These are phyloP conservation scores for Magallana gigas DNA, from an alignment of 1,140 invertebrate genomes.

Conservation along the genomic window DNA sequence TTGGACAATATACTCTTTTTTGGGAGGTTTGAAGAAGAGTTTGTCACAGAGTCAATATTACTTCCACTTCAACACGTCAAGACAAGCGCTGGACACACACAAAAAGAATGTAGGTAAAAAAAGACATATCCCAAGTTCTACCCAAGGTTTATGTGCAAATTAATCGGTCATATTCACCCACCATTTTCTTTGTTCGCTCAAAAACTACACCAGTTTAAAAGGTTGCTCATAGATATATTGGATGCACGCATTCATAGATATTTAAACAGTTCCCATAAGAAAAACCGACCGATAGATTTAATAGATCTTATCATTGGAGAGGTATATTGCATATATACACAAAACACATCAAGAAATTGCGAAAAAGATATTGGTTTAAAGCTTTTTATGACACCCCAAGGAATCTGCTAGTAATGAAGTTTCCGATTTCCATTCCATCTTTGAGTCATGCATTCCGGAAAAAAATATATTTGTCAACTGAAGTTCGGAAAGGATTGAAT, in stretches of 20 bases:
- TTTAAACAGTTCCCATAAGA: constrained; percentile 36
- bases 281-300: neutral
- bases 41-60: neutral
- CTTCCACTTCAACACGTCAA: neutral
- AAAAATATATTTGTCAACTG: no score
- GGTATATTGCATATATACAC: constrained; percentile 18
- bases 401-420: neutral
- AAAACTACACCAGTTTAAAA: neutral
- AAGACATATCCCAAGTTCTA: neutral
- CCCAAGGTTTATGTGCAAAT: constrained; percentile 21
- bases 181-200: constrained; percentile 23
- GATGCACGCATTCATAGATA: neutral
- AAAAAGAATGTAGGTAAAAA: neutral
- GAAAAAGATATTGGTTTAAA: constrained; percentile 24
- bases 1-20: neutral
- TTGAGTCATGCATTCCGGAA: neutral
- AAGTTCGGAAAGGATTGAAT: no score
- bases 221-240: neutral
- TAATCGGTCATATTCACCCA: neutral
- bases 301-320: neutral
- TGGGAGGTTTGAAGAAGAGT: neutral
- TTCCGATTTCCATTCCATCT: neutral
- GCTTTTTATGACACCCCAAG: neutral
- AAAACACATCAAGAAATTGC: constrained; percentile 10
- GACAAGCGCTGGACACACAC: neutral